These are phyloP conservation scores for Pangasius mekongensis DNA, from an alignment of 2,797 vertebrate species.

Conservation along the genomic window DNA sequence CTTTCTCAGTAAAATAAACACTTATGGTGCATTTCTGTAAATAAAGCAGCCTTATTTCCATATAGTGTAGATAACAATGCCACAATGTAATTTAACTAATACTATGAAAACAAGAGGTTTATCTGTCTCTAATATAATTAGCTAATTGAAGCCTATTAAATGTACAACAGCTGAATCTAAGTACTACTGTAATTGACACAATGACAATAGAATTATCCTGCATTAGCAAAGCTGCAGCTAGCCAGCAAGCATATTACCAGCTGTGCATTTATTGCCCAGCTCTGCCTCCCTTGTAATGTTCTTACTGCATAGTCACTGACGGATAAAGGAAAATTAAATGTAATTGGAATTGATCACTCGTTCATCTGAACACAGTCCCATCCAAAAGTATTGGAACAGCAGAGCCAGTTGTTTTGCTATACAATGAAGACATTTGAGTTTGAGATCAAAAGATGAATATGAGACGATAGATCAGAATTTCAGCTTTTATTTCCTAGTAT, in stretches of 20 bases:
- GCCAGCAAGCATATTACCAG: background rate
- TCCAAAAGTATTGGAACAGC: background rate
- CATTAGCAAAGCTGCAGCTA: background rate
- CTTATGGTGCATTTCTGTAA: background rate
- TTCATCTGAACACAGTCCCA: background rate
- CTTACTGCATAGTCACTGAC: background rate
- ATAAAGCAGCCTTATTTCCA: background rate
- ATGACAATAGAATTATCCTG: background rate
- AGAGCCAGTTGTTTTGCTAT: background rate
- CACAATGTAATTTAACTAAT: background rate
- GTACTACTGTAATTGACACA: background rate
- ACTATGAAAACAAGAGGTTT: background rate
- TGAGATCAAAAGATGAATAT: background rate
- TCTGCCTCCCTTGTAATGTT: background rate
- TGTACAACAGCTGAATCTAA: background rate
- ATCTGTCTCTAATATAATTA: background rate
- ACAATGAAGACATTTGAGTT: background rate
- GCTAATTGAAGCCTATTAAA: slow-evolving; percentile 6
- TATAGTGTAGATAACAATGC: background rate
- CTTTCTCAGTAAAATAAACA: background rate
- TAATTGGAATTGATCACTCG: background rate
- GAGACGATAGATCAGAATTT: background rate
- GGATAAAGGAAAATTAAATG: background rate
- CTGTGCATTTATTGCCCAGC: background rate
- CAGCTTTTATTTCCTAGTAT: background rate